Conservation (phyloP, 1,140 invertebrate species). For the Drosophila chauvacae region DNA sequence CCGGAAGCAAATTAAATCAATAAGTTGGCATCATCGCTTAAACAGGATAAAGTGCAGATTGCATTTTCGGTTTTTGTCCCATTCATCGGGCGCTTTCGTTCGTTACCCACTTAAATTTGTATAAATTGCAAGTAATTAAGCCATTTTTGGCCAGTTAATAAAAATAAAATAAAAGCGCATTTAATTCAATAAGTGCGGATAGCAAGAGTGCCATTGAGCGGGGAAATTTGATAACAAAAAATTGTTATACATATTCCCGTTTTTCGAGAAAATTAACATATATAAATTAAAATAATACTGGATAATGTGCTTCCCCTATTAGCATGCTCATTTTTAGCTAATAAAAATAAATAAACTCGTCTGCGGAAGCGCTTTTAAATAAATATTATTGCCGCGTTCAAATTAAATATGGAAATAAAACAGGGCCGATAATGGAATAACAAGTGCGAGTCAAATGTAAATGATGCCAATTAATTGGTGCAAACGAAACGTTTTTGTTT, state of each 20-base stretch:
- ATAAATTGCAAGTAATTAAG: slow-evolving; percentile 71
- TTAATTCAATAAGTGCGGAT: slow-evolving; percentile 61
- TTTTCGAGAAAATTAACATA: slow-evolving; percentile 23
- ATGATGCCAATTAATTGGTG: slow-evolving; percentile 48
- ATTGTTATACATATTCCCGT: neutral
- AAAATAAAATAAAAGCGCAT: slow-evolving; percentile 40
- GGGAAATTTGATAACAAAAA: neutral
- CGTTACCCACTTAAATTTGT: slow-evolving; percentile 48
- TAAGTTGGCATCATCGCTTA: slow-evolving; percentile 65
- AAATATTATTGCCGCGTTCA: slow-evolving; percentile 30
- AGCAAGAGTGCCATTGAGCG: slow-evolving; percentile 8
- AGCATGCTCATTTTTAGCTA: slow-evolving; percentile 69
- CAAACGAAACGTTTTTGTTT: slow-evolving; percentile 1
- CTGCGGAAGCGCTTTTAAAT: slow-evolving; percentile 26
- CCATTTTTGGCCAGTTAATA: slow-evolving; percentile 74
- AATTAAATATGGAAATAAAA: slow-evolving; percentile 5
- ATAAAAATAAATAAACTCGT: slow-evolving; percentile 56
- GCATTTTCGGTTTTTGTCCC: neutral
- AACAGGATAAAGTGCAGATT: slow-evolving; percentile 48
- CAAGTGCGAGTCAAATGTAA: slow-evolving; percentile 38
- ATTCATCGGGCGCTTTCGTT: slow-evolving; percentile 10
- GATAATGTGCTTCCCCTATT: slow-evolving; percentile 30
- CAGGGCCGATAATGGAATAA: slow-evolving; percentile 22
- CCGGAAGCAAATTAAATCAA: slow-evolving; percentile 75
- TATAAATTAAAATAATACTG: slow-evolving; percentile 34